phyloP scores from a whole-genome alignment of 2,888 invertebrate species.

The Dolichopus griseipennis region DNA sequence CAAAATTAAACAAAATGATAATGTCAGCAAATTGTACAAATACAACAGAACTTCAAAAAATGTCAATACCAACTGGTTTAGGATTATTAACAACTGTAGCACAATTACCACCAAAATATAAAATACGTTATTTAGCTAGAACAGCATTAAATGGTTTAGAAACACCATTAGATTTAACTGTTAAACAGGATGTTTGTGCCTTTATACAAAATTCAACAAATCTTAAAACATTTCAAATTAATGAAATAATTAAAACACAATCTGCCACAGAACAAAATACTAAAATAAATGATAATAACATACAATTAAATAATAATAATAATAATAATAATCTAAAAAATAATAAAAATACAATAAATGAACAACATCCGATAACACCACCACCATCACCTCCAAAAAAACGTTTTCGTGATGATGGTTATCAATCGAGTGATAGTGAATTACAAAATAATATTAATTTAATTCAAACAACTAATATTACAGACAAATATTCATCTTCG shows the following conservation, averaged over 20 bases:
- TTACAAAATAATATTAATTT: not conserved
- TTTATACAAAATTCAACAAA: constrained; percentile 26
- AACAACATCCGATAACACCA: constrained; percentile 56
- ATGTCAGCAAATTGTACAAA: constrained; percentile 16
- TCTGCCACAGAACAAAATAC: not conserved
- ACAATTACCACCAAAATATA: constrained; percentile 42
- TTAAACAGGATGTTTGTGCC: constrained; percentile 45
- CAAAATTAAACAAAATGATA: constrained; percentile 15
- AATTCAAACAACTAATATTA: constrained; percentile 8
- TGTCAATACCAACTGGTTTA: constrained; percentile 32
- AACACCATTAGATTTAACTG: constrained; percentile 63
- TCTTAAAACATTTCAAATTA: not conserved
- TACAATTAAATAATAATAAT: not conserved
- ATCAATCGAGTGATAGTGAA: constrained; percentile 15
- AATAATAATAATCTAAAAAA: not conserved
- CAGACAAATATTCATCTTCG: constrained; percentile 12
- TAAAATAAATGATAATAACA: not conserved
- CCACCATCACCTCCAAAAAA: constrained; percentile 63
- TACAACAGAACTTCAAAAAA: constrained; percentile 15
- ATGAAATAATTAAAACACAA: not conserved
- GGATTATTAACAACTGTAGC: constrained; percentile 42
- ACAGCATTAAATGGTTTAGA: constrained; percentile 34
- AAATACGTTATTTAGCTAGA: constrained; percentile 39
- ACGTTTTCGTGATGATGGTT: constrained; percentile 24
- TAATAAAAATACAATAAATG: constrained; percentile 26